These are phyloP conservation scores for Tyto alba DNA, from an alignment of 2,113 vertebrate genomes.

Conservation along the genomic window DNA sequence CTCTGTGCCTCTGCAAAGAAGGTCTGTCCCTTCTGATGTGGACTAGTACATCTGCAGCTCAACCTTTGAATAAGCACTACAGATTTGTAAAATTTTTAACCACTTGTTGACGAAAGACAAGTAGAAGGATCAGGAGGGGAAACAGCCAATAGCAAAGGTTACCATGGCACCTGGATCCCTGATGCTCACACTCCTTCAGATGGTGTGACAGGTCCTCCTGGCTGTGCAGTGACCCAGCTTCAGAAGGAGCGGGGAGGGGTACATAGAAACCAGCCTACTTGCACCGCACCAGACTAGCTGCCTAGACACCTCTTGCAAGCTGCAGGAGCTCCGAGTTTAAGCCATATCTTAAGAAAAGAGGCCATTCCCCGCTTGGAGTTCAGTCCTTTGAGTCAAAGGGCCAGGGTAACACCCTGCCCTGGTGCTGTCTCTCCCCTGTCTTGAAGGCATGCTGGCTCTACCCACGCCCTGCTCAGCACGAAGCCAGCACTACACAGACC, in stretches of 20 bases:
- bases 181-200: background rate
- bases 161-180: background rate
- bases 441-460: background rate
- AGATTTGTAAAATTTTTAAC: background rate
- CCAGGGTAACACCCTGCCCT: background rate
- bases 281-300: background rate
- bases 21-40: background rate
- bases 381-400: background rate
- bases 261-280: background rate
- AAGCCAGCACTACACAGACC: background rate
- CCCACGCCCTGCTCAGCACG: fast-evolving
- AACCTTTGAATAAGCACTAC: background rate
- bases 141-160: background rate
- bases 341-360: background rate
- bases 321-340: background rate
- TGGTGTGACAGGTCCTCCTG: background rate
- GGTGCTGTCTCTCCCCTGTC: background rate
- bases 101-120: background rate
- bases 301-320: background rate
- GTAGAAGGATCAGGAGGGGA: background rate
- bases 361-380: background rate
- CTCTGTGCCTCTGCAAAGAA: background rate
- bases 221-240: background rate
- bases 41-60: background rate
- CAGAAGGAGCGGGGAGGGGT: background rate